phyloP scores from a whole-genome alignment of 2,113 vertebrate species.

The Fregata magnificens region DNA sequence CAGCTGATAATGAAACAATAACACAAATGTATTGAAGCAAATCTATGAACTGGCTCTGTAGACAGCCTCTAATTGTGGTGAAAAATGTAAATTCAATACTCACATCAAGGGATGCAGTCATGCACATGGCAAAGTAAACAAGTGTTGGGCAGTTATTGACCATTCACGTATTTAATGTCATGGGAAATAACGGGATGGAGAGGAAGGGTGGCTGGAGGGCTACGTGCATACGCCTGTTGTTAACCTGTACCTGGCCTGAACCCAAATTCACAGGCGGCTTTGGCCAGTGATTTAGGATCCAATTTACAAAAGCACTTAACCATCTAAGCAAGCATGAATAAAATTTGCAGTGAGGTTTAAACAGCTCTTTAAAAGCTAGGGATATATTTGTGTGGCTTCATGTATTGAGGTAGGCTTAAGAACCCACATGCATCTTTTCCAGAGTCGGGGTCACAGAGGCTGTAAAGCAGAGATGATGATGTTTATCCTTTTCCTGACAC shows the following conservation, averaged over 20 bases:
- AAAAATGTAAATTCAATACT: background rate
- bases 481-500: background rate
- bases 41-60: background rate
- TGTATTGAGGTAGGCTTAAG: background rate
- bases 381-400: background rate
- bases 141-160: background rate
- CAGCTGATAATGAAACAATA: background rate
- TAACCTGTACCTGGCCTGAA: background rate
- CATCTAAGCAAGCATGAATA: background rate
- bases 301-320: background rate
- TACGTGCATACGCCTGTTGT: rapidly evolving
- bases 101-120: background rate
- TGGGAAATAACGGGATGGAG: background rate
- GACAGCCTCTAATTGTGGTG: background rate
- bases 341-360: background rate
- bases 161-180: background rate
- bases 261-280: background rate
- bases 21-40: background rate
- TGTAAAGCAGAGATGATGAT: background rate
- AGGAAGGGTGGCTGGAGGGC: background rate
- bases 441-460: background rate
- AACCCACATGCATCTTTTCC: background rate
- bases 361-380: background rate
- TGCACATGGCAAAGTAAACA: background rate
- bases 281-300: background rate